Base-by-base conservation (phyloP, 2,797 vertebrate species). In the Mormyrops boulengeri region DNA sequence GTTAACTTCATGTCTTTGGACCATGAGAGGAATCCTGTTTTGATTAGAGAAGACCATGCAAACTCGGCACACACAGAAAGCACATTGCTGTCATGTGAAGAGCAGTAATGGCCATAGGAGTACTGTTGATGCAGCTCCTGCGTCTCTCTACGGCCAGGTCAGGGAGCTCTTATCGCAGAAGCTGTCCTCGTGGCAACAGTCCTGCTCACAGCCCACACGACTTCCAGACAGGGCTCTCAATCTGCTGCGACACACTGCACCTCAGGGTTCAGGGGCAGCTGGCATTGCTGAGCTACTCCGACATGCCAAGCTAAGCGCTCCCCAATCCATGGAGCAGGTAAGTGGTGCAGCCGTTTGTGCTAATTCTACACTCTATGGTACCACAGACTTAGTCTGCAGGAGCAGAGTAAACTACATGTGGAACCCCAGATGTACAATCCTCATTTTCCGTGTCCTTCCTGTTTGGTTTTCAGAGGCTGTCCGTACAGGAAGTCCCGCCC, bases 151-250 rank as follows among this genome's bases (percentile, higher is more conserved):
- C 4, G 2, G 47, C 19, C 93, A 97, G 97, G 97, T 97, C 88
- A 95, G 95, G 92, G 97, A 97, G 92, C 95, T 97, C 41, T 91
- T 97, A 89, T 96, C 96, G 0, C 95, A 96, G 93, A 97, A 97
- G 91, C 92, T 97, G 89, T 96, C 96, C 0, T 95, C 95, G 2
- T 97, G 97, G 97, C 97, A 97, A 86, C 95, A 96, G 92, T 97
- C 97, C 0, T 97, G 96, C 90, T 94, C 94, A 11, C 96, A 96
- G 91, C 96, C 97, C 12, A 97, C 96, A 2, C 96, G 96, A 89
- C 95, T 97, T 9, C 97, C 97, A 0, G 96, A 97, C 88, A 95
- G 97, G 0, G 97, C 96, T 0, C 93, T 97, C 49, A 96, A 96
- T 86, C 95, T 97, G 92, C 93, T 97, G 90, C 96, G 96, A 12